Base-by-base conservation (phyloP, 2,113 vertebrate genomes). In the Phaethornis superciliosus region DNA sequence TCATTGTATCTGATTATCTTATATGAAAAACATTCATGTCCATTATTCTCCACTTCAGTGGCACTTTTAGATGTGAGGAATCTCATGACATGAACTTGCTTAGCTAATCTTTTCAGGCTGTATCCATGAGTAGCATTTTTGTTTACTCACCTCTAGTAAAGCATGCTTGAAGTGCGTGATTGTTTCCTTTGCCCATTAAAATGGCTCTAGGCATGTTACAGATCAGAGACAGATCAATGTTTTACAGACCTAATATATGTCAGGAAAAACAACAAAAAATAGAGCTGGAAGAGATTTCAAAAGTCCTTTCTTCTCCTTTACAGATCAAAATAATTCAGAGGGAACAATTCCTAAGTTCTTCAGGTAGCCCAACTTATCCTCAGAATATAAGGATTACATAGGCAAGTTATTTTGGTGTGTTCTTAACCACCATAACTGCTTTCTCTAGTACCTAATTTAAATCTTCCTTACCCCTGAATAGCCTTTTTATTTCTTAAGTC, bases 401-500 rank as follows among this genome's bases (percentile, higher is more conserved):
- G 37, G 30, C 35, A 83, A 62, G 56, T 85, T 55, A 44, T n/a
- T 81, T 54, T 58, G 59, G 44, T 16, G 51, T 42, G 86, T 74
- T 89, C 91, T 94, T 93, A 78, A 78, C 46, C 60, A 65, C 60
- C 3, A 2, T 47, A 82, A 76, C 68, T 81, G 64, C 46, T 82
- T 77, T 78, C 72, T 44, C 59, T 62, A 49, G 27, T 74, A 86
- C 47, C 77, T 69, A 77, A 92, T 58, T 88, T 83, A 89, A 80
- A 81, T 60, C 12, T 56, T 35, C 42, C 18, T 78, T 84, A 86
- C 42, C 86, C 74, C 32, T 42, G 78, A 91, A 89, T 62, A 74
- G 89, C n/a, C 59, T 84, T 80, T 85, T 85, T 75, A 70, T n/a
- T 16, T 74, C 72, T 81, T 78, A 42, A 81, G 84, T 84, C 82